Percentiles rank a stretch among this genome's conserved stretches.
phyloP scores from a whole-genome alignment of 2,113 vertebrate species.

The Cichladusa arquata region DNA sequence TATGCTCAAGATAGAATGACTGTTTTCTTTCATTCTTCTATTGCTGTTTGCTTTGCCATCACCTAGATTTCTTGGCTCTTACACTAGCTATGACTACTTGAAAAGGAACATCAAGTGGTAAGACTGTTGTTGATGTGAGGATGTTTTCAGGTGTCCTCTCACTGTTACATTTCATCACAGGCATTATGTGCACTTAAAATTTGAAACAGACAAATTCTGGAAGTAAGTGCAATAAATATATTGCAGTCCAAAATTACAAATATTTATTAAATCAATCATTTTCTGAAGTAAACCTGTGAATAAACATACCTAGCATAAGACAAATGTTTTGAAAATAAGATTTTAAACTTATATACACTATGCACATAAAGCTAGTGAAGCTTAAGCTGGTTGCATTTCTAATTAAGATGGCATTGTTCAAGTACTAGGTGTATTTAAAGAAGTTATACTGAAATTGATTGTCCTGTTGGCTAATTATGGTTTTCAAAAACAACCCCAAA shows the following conservation, averaged over 20 bases:
- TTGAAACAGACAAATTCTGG: not conserved
- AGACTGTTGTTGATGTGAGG: conserved; percentile 74
- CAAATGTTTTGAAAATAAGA: not conserved
- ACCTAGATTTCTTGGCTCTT: conserved; percentile 82
- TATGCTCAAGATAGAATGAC: conserved; percentile 76
- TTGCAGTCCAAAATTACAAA: not conserved
- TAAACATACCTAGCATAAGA: not conserved
- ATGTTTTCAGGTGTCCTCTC: conserved; percentile 69
- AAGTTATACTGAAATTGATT: not conserved
- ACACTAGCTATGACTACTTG: conserved; percentile 82
- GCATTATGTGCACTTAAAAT: conserved; percentile 76
- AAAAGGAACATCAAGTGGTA: conserved; percentile 82
- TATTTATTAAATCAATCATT: not conserved
- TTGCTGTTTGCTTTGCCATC: conserved; percentile 79
- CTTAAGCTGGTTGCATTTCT: conserved; percentile 66
- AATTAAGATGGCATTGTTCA: conserved; percentile 67
- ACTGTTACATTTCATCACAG: conserved; percentile 59
- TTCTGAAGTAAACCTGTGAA: not conserved
- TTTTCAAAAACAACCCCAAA: not conserved
- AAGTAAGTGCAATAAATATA: not conserved
- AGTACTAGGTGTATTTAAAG: conserved; percentile 59
- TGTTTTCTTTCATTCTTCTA: conserved; percentile 75
- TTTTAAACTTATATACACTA: not conserved
- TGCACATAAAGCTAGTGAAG: conserved; percentile 75
- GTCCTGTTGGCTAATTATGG: not conserved